Evolutionary conservation across 64 coral and sea anemone genomes (phyloP).

Genomic region (Dendrophyllia cribrosa): DNA sequence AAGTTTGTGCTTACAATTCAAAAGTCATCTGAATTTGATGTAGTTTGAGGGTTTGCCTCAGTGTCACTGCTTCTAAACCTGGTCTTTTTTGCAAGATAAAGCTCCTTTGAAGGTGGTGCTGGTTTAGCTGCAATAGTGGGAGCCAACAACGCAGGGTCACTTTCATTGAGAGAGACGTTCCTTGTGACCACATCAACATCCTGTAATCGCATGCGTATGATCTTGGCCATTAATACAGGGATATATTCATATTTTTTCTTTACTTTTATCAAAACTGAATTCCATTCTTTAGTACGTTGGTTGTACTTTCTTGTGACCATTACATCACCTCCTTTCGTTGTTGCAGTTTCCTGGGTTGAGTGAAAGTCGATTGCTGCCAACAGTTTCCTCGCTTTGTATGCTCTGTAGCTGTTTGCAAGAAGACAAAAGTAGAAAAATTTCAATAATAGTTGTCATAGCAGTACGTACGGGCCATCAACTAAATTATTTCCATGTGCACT

Average conservation of each 20-base stretch:
- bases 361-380: conserved; percentile 1
- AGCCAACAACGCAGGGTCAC: no score
- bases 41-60: no score
- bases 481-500: no score
- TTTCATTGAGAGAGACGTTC: no score
- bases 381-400: conserved; percentile 1
- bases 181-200: no score
- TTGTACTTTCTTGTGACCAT: conserved; percentile 6
- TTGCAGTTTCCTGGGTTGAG: neutral
- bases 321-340: neutral
- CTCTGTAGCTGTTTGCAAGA: no score
- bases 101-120: neutral
- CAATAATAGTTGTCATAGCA: no score
- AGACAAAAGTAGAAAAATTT: no score
- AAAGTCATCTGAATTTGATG: neutral
- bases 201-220: no score
- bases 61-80: neutral
- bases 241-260: no score
- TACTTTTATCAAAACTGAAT: neutral
- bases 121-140: neutral
- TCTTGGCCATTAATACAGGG: no score
- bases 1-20: neutral
- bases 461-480: no score
- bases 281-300: neutral
- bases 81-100: neutral